phyloP scores from a whole-genome alignment of 2,888 invertebrate genomes.

The Harpagoxenus sublaevis region DNA sequence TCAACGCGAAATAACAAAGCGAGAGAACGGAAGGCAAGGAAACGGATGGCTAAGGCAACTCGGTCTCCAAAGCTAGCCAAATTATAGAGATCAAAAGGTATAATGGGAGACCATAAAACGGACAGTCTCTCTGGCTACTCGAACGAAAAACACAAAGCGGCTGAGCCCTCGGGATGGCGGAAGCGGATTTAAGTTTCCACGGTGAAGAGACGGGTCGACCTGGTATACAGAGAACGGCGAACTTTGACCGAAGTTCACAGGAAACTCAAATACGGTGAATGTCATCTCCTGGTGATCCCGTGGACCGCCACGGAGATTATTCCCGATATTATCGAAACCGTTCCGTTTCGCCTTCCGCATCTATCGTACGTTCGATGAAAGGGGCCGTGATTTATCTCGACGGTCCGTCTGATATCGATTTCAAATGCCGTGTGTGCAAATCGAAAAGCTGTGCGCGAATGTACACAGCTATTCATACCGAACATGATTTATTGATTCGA shows the following conservation, averaged over 20 bases:
- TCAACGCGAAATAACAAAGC: slow-evolving; percentile 20
- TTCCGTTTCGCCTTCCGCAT: slow-evolving; percentile 6
- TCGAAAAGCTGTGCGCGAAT: slow-evolving; percentile 11
- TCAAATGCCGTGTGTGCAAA: not conserved
- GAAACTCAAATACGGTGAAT: not conserved
- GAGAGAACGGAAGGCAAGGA: not conserved
- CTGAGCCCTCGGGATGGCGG: not conserved
- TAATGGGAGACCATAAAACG: not conserved
- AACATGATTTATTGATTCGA: slow-evolving; percentile 26
- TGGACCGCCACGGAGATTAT: slow-evolving; percentile 15
- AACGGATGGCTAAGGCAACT: not conserved
- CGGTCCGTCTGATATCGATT: not conserved
- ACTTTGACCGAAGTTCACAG: slow-evolving; percentile 19
- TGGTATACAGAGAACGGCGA: not conserved
- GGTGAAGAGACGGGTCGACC: not conserved
- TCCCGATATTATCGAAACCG: slow-evolving; percentile 10
- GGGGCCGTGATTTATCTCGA: slow-evolving; percentile 22
- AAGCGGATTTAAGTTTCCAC: slow-evolving; percentile 37
- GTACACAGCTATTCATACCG: not conserved
- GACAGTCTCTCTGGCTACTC: slow-evolving; percentile 13
- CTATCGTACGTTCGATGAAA: not conserved
- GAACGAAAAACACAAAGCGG: slow-evolving; percentile 17
- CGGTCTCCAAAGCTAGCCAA: not conserved
- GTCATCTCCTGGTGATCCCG: not conserved
- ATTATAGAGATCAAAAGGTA: slow-evolving; percentile 37